Base-by-base conservation (phyloP, 2,113 vertebrate species). In the Heterocephalus glaber region DNA sequence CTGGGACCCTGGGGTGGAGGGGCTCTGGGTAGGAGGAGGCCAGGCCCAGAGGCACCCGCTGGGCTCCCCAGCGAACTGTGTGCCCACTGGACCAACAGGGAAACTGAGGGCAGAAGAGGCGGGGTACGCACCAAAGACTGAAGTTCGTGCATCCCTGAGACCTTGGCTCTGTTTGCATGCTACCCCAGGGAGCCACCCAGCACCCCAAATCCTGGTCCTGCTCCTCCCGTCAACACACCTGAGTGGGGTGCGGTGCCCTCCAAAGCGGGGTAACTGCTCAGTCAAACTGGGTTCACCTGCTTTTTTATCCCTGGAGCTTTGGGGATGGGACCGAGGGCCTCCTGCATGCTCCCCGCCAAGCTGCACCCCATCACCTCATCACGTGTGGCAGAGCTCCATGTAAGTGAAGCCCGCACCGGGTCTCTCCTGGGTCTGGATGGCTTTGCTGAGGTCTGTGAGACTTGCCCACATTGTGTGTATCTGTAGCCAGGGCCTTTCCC, bases 401-500 rank as follows among this genome's bases (percentile, higher is more conserved):
- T 1, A 10, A 4, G 1, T n/a, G 33, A n/a, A 16, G 2, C 6
- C 14, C 7, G 13, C 20, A 2, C 1, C 0, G 2, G 7, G 3
- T 30, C 17, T 12, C 7, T 61, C 24, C 8, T 3, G 5, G 3
- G 44, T 49, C 74, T 41, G 44, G 58, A 24, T 7, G 17, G 47
- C 35, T 66, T 28, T 2, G 2, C 38, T 1, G 8, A 7, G 1
- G 47, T 19, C 58, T 56, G 3, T 41, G 81, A 77, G 58, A 26
- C 10, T 54, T 20, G 56, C 38, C 19, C 19, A 2, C 0, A 0
- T 4, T 49, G 26, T 30, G 8, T 49, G 0, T 44, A 2, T 60
- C 5, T 0, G 2, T 0, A 5, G 8, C 0, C 0, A 3, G n/a
- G 0, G 2, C 66, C 1, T 80, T 30, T 76, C 66, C 68, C 0